Base-by-base conservation (phyloP, 64 coral and sea anemone species). In the Montipora efflorescens region DNA sequence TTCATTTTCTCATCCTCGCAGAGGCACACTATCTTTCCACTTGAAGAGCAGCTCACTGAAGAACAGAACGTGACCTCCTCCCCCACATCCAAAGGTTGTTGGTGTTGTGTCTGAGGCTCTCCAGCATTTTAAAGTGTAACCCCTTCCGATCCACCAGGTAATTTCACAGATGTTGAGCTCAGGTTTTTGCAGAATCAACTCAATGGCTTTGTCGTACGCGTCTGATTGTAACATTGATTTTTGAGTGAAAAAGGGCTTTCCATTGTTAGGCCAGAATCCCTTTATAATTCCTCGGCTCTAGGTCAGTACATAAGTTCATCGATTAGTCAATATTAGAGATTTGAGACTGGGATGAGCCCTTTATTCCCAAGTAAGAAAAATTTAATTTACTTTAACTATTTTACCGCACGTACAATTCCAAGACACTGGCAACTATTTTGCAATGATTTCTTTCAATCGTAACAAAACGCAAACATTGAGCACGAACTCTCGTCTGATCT, bases 121-220 rank as follows among this genome's bases (percentile, higher is more conserved):
- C 81, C 81, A 84, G n/a, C 52, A 64, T 3, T 44, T 84, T 21
- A 84, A 59, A 15, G 66, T 64, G 57, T 22, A 84, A 15, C 36
- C 36, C 51, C 57, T 0, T 16, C 16, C n/a, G 9, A 22, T 8
- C 21, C n/a, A 23, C 25, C 22, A 45, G 14, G 48, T 21, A 74
- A 87, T 74, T 51, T 21, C 67, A 74, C 84, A 87, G 47, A 87
- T 5, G 62, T 52, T 69, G 71, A 25, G 66, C 13, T 74, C 16
- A 19, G 84, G 84, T 16, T 87, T 68, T 20, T 21, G 0, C 66
- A 72, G 0, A 16, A 87, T 47, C 4, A 69, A 21, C 64, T 72
- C 4, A 6, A 46, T 69, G 66, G 64, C 84, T 48, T 50, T 71
- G 66, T 69, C 45, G 11, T 74, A 87, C 3, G 84, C 47, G 1